Percentiles rank a stretch among this genome's conserved stretches.
Conservation (phyloP, 1,140 invertebrate species). For the Nymphalis io region DNA sequence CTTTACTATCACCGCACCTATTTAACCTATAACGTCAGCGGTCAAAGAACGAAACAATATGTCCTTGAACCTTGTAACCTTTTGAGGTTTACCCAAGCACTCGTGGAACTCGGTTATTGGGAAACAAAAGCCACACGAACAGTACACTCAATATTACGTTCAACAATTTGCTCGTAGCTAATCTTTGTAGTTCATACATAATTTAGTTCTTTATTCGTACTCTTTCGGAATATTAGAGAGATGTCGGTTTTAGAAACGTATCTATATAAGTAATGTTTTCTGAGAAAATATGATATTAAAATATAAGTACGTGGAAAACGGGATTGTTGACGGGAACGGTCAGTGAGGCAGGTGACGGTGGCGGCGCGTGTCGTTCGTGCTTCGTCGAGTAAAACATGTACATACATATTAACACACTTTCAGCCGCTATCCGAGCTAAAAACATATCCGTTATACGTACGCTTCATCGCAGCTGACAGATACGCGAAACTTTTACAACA, state of each 20-base stretch:
- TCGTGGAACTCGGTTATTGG: conserved; percentile 31
- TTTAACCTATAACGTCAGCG: conserved; percentile 23
- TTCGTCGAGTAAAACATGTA: conserved; percentile 59
- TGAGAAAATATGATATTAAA: too few relatives aligned
- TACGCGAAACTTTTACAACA: not conserved
- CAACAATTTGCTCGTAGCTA: not conserved
- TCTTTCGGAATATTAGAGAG: not conserved
- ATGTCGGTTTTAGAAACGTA: too few relatives aligned
- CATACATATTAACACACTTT: conserved; percentile 69
- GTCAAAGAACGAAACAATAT: conserved; percentile 30
- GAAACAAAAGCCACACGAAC: conserved; percentile 15
- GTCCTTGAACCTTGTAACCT: conserved; percentile 32
- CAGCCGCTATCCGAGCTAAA: conserved; percentile 63
- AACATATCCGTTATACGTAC: conserved; percentile 59
- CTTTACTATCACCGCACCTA: conserved; percentile 23
- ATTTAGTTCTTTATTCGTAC: not conserved
- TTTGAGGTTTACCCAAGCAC: conserved; percentile 30
- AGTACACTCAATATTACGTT: not conserved
- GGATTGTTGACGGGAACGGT: conserved; percentile 49
- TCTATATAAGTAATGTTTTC: too few relatives aligned
- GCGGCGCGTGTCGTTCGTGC: conserved; percentile 60
- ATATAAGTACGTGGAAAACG: conserved; percentile 41
- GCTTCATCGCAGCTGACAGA: not conserved
- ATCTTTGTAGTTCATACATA: too few relatives aligned
- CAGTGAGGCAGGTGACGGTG: conserved; percentile 17